Conservation (phyloP, 92 coral and sea anemone species). For the Paragorgia papillata region DNA sequence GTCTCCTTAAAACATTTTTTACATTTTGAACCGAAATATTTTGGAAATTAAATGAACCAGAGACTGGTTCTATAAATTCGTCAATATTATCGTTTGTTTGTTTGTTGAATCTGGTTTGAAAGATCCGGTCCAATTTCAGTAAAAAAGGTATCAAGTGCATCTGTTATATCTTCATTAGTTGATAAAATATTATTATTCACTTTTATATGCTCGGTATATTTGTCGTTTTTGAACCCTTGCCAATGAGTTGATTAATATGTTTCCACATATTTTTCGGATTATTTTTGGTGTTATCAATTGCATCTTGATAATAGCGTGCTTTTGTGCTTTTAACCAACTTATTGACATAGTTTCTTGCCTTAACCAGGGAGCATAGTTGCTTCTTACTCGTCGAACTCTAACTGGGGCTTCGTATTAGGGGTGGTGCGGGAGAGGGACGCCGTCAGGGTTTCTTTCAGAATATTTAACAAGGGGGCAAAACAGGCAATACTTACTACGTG, state of each 20-base stretch:
- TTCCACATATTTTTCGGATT: constrained; percentile 21
- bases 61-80: not conserved
- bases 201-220: not conserved
- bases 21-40: not conserved
- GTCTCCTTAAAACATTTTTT: not conserved
- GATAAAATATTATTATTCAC: not conserved
- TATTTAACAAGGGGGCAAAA: no score
- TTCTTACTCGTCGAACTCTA: no score
- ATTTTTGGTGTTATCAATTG: not conserved
- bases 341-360: not conserved
- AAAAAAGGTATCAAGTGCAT: not conserved
- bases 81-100: constrained; percentile 10
- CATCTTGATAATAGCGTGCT: not conserved
- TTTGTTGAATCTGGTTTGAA: constrained; percentile 9
- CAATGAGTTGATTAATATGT: constrained; percentile 15
- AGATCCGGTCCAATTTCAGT: constrained; percentile 16
- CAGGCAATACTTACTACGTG: no score
- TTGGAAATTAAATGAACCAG: not conserved
- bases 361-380: no score
- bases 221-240: constrained; percentile 8
- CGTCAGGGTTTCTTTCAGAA: no score
- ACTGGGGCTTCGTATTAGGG: no score
- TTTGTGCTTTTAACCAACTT: not conserved
- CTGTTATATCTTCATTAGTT: not conserved
- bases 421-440: no score